These are phyloP conservation scores for Passer montanus DNA, from an alignment of 2,113 vertebrate genomes.

Conservation along the genomic window DNA sequence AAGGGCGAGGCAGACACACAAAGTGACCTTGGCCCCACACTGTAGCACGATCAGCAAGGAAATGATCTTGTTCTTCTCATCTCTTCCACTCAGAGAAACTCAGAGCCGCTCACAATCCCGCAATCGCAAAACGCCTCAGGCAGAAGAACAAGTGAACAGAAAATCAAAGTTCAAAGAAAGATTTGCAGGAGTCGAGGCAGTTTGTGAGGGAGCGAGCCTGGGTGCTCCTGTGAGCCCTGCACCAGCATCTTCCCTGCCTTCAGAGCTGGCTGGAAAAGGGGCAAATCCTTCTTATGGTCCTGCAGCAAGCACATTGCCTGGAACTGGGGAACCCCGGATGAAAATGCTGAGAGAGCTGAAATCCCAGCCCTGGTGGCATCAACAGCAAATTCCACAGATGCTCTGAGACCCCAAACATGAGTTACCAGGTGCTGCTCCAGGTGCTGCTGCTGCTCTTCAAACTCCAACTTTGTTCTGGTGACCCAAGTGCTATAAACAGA, in stretches of 20 bases:
- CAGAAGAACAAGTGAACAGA: background rate
- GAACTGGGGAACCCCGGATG: accelerated
- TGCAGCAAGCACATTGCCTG: too few species aligned
- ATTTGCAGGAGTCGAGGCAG: background rate
- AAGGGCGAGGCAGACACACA: background rate
- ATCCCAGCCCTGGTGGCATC: accelerated
- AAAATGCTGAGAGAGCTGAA: background rate
- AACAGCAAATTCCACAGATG: background rate
- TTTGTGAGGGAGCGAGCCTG: background rate
- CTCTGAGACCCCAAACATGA: accelerated
- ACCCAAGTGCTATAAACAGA: accelerated
- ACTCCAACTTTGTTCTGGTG: background rate
- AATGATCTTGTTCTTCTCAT: background rate
- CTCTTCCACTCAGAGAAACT: background rate
- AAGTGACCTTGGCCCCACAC: background rate
- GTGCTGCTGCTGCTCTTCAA: background rate
- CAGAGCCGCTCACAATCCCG: background rate
- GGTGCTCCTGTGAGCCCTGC: background rate
- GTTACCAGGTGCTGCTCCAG: too few species aligned
- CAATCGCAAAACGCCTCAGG: background rate
- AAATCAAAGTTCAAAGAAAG: conserved; percentile 26
- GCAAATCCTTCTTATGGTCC: background rate
- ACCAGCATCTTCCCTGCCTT: background rate
- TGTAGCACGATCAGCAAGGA: background rate
- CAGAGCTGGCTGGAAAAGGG: background rate